A percentile compares a stretch with the other conserved stretches of the same genome.
These are phyloP conservation scores for Spongilla lacustris DNA, from an alignment of 37 sponge, comb jelly and placozoan species.

Conservation along the genomic window DNA sequence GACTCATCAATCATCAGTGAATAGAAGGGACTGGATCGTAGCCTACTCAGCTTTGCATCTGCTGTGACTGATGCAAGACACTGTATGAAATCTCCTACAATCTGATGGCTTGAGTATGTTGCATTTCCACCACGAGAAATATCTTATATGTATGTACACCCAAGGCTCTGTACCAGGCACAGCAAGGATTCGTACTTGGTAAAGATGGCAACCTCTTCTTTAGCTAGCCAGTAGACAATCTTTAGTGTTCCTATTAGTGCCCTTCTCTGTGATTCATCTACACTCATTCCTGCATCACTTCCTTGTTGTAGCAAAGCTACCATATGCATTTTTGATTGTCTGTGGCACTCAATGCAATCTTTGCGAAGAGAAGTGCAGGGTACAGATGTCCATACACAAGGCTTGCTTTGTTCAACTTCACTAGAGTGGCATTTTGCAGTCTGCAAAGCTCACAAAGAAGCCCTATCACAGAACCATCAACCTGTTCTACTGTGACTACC, in stretches of 20 bases:
- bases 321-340: slow-evolving; percentile 35
- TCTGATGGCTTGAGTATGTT: slow-evolving; percentile 42
- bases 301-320: slow-evolving; percentile 7
- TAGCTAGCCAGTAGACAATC: slow-evolving; percentile 62
- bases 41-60: slow-evolving; percentile 21
- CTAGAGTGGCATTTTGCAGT: neutral
- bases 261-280: neutral
- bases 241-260: slow-evolving; percentile 19
- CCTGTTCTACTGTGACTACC: neutral
- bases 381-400: slow-evolving; percentile 31
- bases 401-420: neutral
- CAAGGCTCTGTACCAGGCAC: slow-evolving; percentile 28
- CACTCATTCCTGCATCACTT: neutral
- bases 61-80: slow-evolving; percentile 33
- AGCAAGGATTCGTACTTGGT: slow-evolving; percentile 43
- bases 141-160: slow-evolving; percentile 28
- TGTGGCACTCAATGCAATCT: slow-evolving; percentile 37
- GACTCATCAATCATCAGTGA: slow-evolving; percentile 51
- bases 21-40: slow-evolving; percentile 26
- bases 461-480: neutral
- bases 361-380: slow-evolving; percentile 28
- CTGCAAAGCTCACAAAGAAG: neutral
- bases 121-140: slow-evolving; percentile 26
- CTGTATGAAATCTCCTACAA: slow-evolving; percentile 29
- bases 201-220: slow-evolving; percentile 40